Evolutionary conservation across 2,888 invertebrate genomes (phyloP).

Genomic region (Pantelozetes paolii): DNA sequence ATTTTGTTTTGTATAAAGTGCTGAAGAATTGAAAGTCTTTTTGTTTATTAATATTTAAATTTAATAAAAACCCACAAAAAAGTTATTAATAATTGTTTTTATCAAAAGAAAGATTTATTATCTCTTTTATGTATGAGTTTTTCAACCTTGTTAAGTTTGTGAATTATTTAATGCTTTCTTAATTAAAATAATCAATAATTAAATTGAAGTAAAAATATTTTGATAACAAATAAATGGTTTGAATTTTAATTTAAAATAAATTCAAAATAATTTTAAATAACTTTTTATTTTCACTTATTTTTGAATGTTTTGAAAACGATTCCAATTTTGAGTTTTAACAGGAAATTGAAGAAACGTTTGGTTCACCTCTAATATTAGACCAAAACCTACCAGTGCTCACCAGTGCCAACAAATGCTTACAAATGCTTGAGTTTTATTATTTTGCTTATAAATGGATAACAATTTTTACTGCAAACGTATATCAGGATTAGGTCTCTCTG

Average conservation of each 20-base stretch:
- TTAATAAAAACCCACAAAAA: too few relatives aligned
- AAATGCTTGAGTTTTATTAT: conserved; percentile 21
- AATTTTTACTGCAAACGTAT: conserved; percentile 1
- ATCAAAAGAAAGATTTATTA: too few relatives aligned
- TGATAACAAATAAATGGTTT: too few relatives aligned
- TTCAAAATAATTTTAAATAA: not conserved
- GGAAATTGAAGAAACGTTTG: conserved; percentile 34
- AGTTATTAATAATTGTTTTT: too few relatives aligned
- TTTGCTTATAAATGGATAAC: conserved; percentile 24
- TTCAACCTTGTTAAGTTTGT: too few relatives aligned
- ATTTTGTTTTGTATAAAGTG: too few relatives aligned
- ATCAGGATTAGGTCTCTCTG: conserved; percentile 32
- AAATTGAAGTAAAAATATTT: too few relatives aligned
- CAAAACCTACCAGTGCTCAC: not conserved
- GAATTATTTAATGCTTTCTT: not conserved
- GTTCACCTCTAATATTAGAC: conserved; percentile 34
- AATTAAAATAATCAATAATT: too few relatives aligned
- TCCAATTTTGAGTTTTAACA: conserved; percentile 18
- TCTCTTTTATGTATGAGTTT: too few relatives aligned
- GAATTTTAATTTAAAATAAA: not conserved
- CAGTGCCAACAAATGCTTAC: not conserved
- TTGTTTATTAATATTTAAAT: too few relatives aligned
- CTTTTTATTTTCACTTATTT: not conserved
- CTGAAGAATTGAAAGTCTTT: too few relatives aligned
- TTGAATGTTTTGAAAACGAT: conserved; percentile 10